A percentile compares a stretch with the other conserved stretches of the same genome.
These are phyloP conservation scores for Oceanodroma tethys DNA, from an alignment of 2,113 vertebrate species.

Conservation along the genomic window DNA sequence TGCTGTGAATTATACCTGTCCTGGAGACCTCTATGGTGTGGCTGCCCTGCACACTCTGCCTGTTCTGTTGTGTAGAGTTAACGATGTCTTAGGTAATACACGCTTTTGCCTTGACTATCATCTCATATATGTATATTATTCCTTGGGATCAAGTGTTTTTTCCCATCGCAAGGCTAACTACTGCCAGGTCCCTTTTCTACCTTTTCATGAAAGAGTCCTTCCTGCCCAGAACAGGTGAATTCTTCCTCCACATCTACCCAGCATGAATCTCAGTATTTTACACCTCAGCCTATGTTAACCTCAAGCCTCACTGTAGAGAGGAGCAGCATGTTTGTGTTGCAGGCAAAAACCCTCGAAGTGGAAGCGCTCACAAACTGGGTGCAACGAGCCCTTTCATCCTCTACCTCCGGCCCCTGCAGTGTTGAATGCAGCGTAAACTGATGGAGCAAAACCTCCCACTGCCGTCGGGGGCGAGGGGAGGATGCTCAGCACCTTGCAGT, in stretches of 20 bases:
- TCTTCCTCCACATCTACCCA: neutral
- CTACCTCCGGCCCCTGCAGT: neutral
- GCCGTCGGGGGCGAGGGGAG: fast-evolving
- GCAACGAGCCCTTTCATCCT: neutral
- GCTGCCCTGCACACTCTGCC: neutral
- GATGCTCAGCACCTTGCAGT: neutral
- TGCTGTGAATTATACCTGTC: neutral
- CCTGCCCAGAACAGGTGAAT: neutral
- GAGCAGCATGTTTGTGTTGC: neutral
- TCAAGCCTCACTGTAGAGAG: neutral
- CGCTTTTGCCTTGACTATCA: neutral
- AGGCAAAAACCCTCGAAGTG: neutral
- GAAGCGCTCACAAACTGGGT: neutral
- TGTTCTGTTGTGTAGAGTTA: neutral
- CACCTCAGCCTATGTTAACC: neutral
- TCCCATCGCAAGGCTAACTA: neutral
- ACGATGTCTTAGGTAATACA: neutral
- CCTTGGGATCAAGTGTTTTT: neutral
- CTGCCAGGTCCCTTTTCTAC: neutral
- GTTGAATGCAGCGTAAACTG: neutral
- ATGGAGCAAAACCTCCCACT: neutral
- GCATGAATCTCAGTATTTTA: neutral
- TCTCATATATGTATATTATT: neutral
- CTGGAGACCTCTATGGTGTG: neutral
- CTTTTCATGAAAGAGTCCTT: neutral